Base-by-base conservation (phyloP, 2,113 vertebrate species). In the Gambusia holbrooki region DNA sequence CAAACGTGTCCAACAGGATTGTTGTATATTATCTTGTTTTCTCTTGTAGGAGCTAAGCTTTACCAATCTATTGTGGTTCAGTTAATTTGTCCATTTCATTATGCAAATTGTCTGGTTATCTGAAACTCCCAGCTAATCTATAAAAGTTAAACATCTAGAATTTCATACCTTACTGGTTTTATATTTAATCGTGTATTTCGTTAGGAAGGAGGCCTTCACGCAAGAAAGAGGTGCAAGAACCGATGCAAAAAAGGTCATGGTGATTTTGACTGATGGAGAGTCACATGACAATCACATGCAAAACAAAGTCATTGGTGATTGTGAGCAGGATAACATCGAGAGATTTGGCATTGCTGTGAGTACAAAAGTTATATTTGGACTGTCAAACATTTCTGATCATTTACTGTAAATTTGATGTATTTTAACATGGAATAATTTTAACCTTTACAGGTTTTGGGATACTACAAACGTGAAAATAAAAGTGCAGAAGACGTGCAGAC, bases 241-340 rank as follows among this genome's bases (percentile, higher is more conserved):
- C 37, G 97, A 96, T 28, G 96, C 96, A 29, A 97, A 98, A 73
- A 99, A 98, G 86, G 96, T 99, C 70, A 99, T 99, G 98, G 96
- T 99, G 78, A 97, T 98, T 73, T 96, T 99, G 87, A 99, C 98
- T 0, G 98, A 99, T 32, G 98, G 98, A 29, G 97, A 99, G 89
- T 98, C 98, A 62, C 97, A 99, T 22, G 98, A 99, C 88, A 95
- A 88, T 81, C 81, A 96, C 73, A 88, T 76, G 14, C 91, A 97
- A 22, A 25, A 91, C 1, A 7, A 82, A 2, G 96, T 97, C 84
- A 97, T 97, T 33, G 8, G 87, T 9, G 80, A 94, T 4, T 98
- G 97, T 74, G 92, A 97, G 13, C 13, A 93, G 0, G 96, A 98
- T 71, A 90, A 83, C 74, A 98, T 99, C 80, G 96, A 98, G 89